Percentiles rank a stretch among this genome's conserved stretches.
Evolutionary conservation across 2,113 vertebrate species (phyloP).

Genomic region (Hemibagrus wyckioides): DNA sequence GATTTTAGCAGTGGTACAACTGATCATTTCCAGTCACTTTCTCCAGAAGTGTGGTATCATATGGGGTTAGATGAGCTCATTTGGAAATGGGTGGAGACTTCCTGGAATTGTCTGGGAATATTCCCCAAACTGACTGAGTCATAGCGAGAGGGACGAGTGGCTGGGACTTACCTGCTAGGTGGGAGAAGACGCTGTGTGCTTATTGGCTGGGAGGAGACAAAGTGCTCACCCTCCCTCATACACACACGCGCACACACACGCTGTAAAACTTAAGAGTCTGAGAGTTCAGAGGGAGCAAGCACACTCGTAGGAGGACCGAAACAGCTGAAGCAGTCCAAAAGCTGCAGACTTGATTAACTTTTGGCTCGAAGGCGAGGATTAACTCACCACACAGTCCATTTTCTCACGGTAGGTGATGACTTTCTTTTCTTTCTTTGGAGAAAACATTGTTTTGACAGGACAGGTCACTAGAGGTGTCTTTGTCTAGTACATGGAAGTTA

Average conservation of each 20-base stretch:
- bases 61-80: conserved; percentile 23
- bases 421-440: not conserved
- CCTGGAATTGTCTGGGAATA: conserved; percentile 3
- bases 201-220: conserved; percentile 45
- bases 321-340: not conserved
- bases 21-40: not conserved
- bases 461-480: not conserved
- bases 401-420: conserved; percentile 26
- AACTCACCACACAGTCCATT: not conserved
- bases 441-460: not conserved
- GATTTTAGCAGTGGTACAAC: not conserved
- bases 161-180: conserved; percentile 49
- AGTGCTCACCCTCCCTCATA: conserved; percentile 15
- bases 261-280: conserved; percentile 6
- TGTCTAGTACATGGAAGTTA: not conserved
- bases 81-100: conserved; percentile 41
- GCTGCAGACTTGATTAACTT: not conserved
- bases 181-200: conserved; percentile 26
- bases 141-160: conserved; percentile 33
- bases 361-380: conserved; percentile 15
- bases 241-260: not conserved
- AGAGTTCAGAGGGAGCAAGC: conserved; percentile 28
- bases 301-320: not conserved
- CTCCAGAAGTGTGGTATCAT: not conserved
- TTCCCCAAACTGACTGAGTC: conserved; percentile 38